A percentile compares a stretch with the other conserved stretches of the same genome.
These are phyloP conservation scores for Setophaga kirtlandii DNA, from an alignment of 2,113 vertebrate genomes.

Conservation along the genomic window DNA sequence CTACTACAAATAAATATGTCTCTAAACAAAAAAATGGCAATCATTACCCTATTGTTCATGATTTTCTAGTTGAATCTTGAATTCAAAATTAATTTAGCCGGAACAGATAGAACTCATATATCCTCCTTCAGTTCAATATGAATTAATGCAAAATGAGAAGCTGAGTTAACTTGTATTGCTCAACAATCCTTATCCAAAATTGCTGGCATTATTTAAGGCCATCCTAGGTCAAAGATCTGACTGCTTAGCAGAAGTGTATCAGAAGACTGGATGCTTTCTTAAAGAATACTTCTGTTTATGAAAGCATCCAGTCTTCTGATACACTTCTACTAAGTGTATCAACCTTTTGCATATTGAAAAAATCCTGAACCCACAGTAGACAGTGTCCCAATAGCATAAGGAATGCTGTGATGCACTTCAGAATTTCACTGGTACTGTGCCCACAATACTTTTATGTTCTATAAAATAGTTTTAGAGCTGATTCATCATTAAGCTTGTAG, in stretches of 20 bases:
- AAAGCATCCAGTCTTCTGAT: background rate
- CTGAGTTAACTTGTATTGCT: background rate
- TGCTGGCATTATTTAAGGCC: background rate
- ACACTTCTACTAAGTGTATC: too few species aligned
- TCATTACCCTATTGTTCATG: background rate
- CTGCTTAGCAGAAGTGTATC: background rate
- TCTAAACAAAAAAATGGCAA: background rate
- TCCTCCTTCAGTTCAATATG: background rate
- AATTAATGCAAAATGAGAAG: background rate
- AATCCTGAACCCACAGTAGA: background rate
- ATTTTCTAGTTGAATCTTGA: constrained; percentile 6
- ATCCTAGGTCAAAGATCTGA: background rate
- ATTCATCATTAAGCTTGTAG: background rate
- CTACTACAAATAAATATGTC: constrained; percentile 8
- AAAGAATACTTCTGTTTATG: background rate
- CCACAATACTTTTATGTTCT: background rate
- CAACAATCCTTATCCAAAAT: background rate
- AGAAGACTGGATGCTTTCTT: background rate
- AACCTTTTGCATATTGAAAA: background rate
- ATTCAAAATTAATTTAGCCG: background rate
- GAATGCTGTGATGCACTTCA: background rate
- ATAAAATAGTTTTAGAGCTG: background rate
- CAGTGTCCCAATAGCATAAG: background rate
- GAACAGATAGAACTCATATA: background rate
- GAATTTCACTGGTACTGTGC: background rate